Percentiles rank a stretch among this genome's conserved stretches.
Evolutionary conservation across 2,888 invertebrate genomes (phyloP).

Genomic region (Andrena bicolor): DNA sequence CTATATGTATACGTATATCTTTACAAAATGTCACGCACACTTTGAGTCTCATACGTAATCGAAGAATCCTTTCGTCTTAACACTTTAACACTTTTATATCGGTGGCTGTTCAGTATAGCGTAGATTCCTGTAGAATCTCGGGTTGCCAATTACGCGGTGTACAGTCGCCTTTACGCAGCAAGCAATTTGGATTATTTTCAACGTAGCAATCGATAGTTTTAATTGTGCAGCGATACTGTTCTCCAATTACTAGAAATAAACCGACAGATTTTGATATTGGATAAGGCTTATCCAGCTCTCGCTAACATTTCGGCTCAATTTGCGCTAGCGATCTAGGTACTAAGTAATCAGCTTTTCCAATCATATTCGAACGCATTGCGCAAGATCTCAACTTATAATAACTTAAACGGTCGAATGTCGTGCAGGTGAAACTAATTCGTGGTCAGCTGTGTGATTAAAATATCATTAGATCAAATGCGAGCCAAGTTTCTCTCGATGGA

Average conservation of each 20-base stretch:
- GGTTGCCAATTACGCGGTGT: constrained; percentile 17
- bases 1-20: constrained; percentile 70
- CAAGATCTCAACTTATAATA: too few species aligned
- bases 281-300: too few species aligned
- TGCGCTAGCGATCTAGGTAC: constrained; percentile 18
- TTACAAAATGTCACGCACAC: constrained; percentile 68
- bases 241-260: neutral
- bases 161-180: constrained; percentile 9
- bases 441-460: neutral
- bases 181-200: neutral
- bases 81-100: constrained; percentile 6
- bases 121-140: neutral
- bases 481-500: neutral
- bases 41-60: constrained; percentile 42
- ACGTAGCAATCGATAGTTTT: neutral
- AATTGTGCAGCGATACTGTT: neutral
- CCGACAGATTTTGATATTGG: neutral
- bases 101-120: neutral
- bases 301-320: constrained; percentile 16
- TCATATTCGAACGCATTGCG: too few species aligned
- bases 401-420: too few species aligned
- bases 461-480: neutral
- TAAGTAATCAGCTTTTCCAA: neutral
- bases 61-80: constrained; percentile 24
- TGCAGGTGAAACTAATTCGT: neutral